These are phyloP conservation scores for Hypomesus transpacificus DNA, from an alignment of 2,113 vertebrate species.

Conservation along the genomic window DNA sequence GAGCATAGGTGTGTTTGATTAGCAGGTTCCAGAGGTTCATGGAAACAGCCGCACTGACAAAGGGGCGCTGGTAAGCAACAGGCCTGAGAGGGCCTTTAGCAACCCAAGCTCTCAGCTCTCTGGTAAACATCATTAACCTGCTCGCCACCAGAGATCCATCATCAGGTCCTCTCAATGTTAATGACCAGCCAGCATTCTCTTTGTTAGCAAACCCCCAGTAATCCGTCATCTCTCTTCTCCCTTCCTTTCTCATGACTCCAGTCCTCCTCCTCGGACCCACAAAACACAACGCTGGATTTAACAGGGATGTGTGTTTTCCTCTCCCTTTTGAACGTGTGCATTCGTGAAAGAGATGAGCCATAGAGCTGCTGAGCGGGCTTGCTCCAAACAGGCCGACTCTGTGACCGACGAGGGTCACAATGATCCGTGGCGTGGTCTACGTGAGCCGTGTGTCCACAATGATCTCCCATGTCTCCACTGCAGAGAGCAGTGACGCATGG, in stretches of 20 bases:
- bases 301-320: no score
- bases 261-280: neutral
- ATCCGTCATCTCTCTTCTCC: conserved; percentile 19
- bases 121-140: conserved; percentile 30
- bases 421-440: no score
- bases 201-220: conserved; percentile 12
- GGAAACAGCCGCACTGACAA: neutral
- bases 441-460: no score
- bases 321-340: no score
- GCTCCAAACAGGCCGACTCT: no score
- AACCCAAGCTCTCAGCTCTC: neutral
- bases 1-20: no score
- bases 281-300: neutral
- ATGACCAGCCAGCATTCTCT: conserved; percentile 8
- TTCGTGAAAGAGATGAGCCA: no score
- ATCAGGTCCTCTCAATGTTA: conserved; percentile 6
- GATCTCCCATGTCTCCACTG: no score
- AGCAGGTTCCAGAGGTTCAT: neutral
- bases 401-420: no score
- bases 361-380: no score
- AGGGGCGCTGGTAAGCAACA: neutral
- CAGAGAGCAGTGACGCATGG: no score
- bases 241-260: neutral
- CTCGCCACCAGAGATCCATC: conserved; percentile 15
- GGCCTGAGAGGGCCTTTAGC: neutral